Conservation (phyloP, 1,140 invertebrate species). For the Nasonia vitripennis region DNA sequence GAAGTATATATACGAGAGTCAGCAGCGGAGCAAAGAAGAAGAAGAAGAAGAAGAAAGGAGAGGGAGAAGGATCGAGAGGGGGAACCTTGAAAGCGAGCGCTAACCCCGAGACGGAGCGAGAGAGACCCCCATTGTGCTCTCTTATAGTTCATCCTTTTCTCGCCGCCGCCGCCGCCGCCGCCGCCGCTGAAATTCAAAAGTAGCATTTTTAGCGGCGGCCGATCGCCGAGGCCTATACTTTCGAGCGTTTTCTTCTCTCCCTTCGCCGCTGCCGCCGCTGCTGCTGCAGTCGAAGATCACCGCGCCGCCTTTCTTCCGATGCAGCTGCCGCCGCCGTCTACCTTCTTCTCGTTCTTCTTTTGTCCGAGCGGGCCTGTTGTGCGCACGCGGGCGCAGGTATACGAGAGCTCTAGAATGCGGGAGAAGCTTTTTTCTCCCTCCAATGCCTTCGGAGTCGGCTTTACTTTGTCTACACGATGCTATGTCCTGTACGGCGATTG, state of each 20-base stretch:
- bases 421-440: background rate
- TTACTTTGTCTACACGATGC: too few species aligned
- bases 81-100: conserved; percentile 59
- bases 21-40: background rate
- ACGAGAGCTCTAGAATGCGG: background rate
- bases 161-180: background rate
- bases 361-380: background rate
- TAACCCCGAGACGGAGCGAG: conserved; percentile 52
- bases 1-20: background rate
- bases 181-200: background rate
- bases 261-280: background rate
- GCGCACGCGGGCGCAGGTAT: background rate
- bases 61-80: conserved; percentile 5
- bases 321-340: conserved; percentile 34
- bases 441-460: too few species aligned
- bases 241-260: conserved; percentile 15
- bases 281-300: conserved; percentile 17
- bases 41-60: background rate
- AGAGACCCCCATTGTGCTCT: conserved; percentile 1
- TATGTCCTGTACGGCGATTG: too few species aligned
- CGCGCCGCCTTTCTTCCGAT: background rate
- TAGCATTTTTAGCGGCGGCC: background rate
- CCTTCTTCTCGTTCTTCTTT: conserved; percentile 32
- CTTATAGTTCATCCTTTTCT: conserved; percentile 6
- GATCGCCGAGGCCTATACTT: background rate